Conservation (phyloP, 2,113 vertebrate species). For the Melospiza melodia region DNA sequence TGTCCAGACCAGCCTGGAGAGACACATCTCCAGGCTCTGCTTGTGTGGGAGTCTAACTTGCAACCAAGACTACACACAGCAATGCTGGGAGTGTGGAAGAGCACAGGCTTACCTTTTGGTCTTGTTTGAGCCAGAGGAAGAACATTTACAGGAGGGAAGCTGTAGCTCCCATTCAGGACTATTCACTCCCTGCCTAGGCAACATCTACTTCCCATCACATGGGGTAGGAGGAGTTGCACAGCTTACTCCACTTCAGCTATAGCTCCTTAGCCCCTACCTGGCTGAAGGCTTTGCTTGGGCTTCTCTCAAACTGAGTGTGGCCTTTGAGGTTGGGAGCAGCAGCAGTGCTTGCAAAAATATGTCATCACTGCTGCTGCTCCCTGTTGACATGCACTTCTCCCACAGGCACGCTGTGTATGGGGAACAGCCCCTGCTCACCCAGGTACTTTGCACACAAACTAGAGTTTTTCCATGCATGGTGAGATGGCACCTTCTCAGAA, state of each 20-base stretch:
- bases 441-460: constrained; percentile 3
- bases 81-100: neutral
- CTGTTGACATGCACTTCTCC: accelerated
- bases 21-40: neutral
- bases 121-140: neutral
- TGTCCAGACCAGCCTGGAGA: neutral
- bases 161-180: neutral
- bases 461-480: neutral
- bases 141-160: neutral
- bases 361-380: neutral
- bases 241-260: neutral
- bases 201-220: neutral
- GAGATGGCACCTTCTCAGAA: constrained; percentile 25
- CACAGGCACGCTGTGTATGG: neutral
- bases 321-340: neutral
- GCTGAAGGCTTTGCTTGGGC: neutral
- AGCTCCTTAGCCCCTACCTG: neutral
- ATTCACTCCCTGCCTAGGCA: neutral
- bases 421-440: neutral
- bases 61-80: neutral
- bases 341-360: neutral
- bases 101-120: neutral
- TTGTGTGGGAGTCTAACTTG: neutral
- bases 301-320: neutral
- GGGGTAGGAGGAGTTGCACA: neutral